phyloP scores from a whole-genome alignment of 2,888 invertebrate genomes.

The Thereva unica region DNA sequence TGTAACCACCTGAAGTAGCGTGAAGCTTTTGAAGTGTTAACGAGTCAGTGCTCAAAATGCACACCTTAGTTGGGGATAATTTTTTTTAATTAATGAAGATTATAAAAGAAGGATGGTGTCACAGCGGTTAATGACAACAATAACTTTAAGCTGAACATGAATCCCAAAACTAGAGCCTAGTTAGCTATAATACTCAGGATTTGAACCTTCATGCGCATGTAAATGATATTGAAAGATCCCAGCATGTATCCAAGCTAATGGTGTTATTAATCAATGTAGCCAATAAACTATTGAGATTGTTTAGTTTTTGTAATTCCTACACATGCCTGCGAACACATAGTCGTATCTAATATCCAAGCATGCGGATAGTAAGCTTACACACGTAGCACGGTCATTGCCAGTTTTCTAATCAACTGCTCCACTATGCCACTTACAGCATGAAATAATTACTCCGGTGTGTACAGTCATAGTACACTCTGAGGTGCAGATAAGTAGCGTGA shows the following conservation, averaged over 20 bases:
- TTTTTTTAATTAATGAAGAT: too few species aligned
- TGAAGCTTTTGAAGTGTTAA: too few species aligned
- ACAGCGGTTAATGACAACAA: too few species aligned
- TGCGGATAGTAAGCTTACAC: background rate
- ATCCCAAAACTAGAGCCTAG: too few species aligned
- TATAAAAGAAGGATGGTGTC: too few species aligned
- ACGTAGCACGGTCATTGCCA: constrained; percentile 27
- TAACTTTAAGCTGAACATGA: too few species aligned
- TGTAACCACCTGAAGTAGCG: too few species aligned
- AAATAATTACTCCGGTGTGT: constrained; percentile 15
- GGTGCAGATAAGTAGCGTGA: background rate
- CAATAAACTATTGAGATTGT: background rate
- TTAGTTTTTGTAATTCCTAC: too few species aligned
- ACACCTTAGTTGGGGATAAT: too few species aligned
- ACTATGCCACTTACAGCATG: constrained; percentile 18
- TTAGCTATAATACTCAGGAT: too few species aligned
- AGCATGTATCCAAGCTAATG: constrained; percentile 23
- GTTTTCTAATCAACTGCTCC: constrained; percentile 32
- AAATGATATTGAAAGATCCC: constrained; percentile 27
- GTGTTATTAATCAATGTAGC: constrained; percentile 17
- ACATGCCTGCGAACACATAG: too few species aligned
- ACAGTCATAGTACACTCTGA: background rate
- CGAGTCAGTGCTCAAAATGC: too few species aligned
- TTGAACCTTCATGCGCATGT: background rate
- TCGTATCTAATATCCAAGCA: background rate